Percentiles rank a stretch among this genome's conserved stretches.
Evolutionary conservation across 2,888 invertebrate species (phyloP).

Genomic region (Pristionchus maxplancki): DNA sequence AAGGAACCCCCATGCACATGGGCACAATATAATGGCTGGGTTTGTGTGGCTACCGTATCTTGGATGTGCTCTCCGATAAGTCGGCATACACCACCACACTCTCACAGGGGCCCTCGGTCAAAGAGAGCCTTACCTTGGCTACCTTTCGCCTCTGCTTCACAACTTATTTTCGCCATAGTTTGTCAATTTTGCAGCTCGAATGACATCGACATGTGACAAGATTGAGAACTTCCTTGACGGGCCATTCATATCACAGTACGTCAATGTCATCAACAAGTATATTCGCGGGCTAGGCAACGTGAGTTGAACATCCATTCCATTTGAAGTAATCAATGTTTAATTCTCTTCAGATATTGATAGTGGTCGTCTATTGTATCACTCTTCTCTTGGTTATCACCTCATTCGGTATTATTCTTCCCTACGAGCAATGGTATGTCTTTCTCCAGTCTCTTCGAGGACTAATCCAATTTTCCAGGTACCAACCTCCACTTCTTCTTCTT

Average conservation of each 20-base stretch:
- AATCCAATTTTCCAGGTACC: constrained; percentile 59
- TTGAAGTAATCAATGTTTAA: not conserved
- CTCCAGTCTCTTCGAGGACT: no score
- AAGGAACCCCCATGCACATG: not conserved
- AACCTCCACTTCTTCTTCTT: constrained; percentile 57
- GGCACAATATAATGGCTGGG: not conserved
- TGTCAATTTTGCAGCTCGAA: constrained; percentile 14
- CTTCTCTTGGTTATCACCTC: constrained; percentile 60
- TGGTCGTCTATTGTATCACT: constrained; percentile 63
- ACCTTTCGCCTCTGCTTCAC: not conserved
- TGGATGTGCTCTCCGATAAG: not conserved
- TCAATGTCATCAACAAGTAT: constrained; percentile 41
- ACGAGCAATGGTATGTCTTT: constrained; percentile 62
- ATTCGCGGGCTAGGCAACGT: constrained; percentile 46
- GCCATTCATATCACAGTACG: constrained; percentile 30
- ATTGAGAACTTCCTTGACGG: constrained; percentile 48
- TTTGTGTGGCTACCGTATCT: not conserved
- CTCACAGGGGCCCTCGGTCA: not conserved
- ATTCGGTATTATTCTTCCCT: constrained; percentile 66
- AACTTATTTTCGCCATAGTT: not conserved
- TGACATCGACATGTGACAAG: constrained; percentile 49
- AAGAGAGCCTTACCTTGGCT: not conserved
- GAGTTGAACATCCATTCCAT: not conserved
- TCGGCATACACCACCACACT: not conserved
- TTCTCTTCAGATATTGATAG: constrained; percentile 60